Conservation (phyloP, 2,888 invertebrate species). For the Athalia circularis region DNA sequence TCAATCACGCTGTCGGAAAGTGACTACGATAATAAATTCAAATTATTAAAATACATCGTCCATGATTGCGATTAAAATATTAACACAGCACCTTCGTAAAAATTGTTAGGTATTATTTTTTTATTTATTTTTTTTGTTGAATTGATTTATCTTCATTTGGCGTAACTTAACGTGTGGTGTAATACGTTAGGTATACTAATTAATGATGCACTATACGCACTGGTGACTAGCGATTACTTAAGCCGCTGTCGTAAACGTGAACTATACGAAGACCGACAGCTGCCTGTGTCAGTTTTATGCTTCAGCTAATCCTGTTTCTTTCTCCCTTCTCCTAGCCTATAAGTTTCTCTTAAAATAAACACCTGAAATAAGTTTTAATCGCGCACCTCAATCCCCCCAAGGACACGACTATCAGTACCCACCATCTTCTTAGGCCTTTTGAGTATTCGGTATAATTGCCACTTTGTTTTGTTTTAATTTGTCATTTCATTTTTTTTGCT, state of each 20-base stretch:
- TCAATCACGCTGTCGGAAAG: no score
- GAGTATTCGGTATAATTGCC: slow-evolving; percentile 29
- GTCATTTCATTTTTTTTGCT: no score
- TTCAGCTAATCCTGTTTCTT: neutral
- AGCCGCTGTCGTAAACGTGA: slow-evolving; percentile 10
- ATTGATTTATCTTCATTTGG: no score
- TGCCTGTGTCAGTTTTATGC: neutral
- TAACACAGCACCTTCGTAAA: no score
- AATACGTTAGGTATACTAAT: neutral
- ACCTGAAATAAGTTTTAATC: neutral
- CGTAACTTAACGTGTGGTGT: no score
- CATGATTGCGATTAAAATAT: no score
- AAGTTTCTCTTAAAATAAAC: neutral
- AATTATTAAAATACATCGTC: no score
- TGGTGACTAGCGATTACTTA: neutral
- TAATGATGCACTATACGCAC: neutral
- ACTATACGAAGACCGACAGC: neutral
- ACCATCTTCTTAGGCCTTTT: neutral
- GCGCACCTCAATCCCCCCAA: neutral
- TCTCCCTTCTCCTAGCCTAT: neutral
- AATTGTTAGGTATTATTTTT: no score
- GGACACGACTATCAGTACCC: slow-evolving; percentile 13
- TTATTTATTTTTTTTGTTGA: no score
- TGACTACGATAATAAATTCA: no score
- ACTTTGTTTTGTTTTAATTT: slow-evolving; percentile 9